These are phyloP conservation scores for Eidolon dupreanum DNA, from an alignment of 2,797 vertebrate species.

Conservation along the genomic window DNA sequence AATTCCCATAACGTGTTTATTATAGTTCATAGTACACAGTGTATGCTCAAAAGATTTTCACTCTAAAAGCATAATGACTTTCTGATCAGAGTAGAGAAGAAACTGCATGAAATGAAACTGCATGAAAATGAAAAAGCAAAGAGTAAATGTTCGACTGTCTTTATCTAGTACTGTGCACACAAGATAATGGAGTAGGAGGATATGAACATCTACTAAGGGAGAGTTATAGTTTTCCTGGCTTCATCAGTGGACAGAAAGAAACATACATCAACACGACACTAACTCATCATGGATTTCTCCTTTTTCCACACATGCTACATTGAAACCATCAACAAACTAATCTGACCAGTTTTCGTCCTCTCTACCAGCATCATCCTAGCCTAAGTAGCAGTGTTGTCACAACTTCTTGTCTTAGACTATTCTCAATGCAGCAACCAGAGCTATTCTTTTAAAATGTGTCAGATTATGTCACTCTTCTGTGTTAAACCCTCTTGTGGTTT, in stretches of 20 bases:
- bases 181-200: not conserved
- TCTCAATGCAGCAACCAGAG: not conserved
- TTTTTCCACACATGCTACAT: not conserved
- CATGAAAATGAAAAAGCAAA: not conserved
- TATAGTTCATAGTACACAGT: not conserved
- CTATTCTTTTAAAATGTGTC: not conserved
- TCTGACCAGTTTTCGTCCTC: not conserved
- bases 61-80: not conserved
- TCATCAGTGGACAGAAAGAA: not conserved
- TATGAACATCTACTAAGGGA: not conserved
- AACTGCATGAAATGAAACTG: not conserved
- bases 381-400: not conserved
- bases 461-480: not conserved
- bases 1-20: not conserved
- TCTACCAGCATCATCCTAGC: not conserved
- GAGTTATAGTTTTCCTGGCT: not conserved
- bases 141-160: not conserved
- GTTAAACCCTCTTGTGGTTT: not conserved
- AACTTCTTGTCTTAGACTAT: not conserved
- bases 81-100: not conserved
- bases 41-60: not conserved
- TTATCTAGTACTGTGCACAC: not conserved
- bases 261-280: rapidly evolving
- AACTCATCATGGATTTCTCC: not conserved
- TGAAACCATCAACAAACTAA: not conserved